phyloP scores from a whole-genome alignment of 2,888 invertebrate genomes.

The Drepanosiphum platanoidis region DNA sequence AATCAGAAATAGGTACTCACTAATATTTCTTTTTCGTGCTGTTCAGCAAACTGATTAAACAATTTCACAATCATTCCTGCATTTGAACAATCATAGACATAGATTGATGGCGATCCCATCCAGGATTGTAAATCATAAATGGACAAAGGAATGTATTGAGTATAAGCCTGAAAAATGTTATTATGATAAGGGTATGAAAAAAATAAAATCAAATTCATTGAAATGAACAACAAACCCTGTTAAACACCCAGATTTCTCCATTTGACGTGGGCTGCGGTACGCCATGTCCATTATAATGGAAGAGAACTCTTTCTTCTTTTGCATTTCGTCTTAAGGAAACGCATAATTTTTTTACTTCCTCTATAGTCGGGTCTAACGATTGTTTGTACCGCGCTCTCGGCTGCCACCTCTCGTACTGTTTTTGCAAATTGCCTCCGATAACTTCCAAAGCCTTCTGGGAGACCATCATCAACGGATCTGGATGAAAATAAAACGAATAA shows the following conservation, averaged over 20 bases:
- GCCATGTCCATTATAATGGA: constrained; percentile 99
- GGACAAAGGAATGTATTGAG: constrained; percentile 98
- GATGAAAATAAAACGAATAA: constrained; percentile 63
- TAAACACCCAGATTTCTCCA: constrained; percentile 99
- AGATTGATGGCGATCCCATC: constrained; percentile 99
- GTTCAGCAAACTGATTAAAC: constrained; percentile 88
- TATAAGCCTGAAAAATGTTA: constrained; percentile 79
- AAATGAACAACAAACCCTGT: constrained; percentile 74
- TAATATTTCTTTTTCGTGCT: constrained; percentile 86
- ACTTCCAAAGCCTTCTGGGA: constrained; percentile 91
- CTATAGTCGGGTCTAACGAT: constrained; percentile 95
- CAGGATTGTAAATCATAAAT: constrained; percentile 98
- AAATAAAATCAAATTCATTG: constrained; percentile 35
- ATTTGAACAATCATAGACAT: constrained; percentile 98
- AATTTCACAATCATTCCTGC: constrained; percentile 96
- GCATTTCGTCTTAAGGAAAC: constrained; percentile 93
- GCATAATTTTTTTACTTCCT: constrained; percentile 97
- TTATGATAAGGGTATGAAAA: background rate
- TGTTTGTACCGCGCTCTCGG: constrained; percentile 97
- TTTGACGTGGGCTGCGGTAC: constrained; percentile 97
- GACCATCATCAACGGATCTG: constrained; percentile 87
- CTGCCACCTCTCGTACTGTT: constrained; percentile 99
- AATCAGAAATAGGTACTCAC: constrained; percentile 67
- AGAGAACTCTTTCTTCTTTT: constrained; percentile 96
- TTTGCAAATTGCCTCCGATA: constrained; percentile 90